These are phyloP conservation scores for Mungos mungo DNA, from an alignment of 2,113 vertebrate genomes.

Conservation along the genomic window DNA sequence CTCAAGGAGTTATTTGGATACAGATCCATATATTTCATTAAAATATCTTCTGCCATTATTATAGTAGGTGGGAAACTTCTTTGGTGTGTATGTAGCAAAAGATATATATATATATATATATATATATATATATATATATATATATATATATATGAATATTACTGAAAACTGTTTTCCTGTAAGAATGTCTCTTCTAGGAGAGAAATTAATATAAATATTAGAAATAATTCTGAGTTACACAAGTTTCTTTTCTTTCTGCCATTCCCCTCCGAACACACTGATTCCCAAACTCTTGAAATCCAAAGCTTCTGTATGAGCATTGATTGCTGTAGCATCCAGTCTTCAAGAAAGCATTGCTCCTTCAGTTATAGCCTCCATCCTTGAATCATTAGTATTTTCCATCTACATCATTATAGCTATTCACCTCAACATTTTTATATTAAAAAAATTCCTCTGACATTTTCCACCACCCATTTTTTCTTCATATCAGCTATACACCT, in stretches of 20 bases:
- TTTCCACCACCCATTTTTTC: neutral
- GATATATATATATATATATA: too few relatives aligned
- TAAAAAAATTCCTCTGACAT: neutral
- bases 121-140: too few relatives aligned
- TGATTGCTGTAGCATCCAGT: too few relatives aligned
- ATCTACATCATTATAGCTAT: neutral
- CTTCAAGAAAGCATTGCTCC: neutral
- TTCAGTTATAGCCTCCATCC: neutral
- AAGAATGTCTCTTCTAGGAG: neutral
- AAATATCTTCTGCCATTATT: neutral
- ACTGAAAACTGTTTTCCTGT: neutral
- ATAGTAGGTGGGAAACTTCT: neutral
- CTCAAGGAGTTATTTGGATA: neutral
- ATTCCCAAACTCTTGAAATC: neutral
- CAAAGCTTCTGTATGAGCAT: neutral
- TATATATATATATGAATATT: too few relatives aligned
- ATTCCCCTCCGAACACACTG: neutral
- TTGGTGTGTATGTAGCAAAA: neutral
- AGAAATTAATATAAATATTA: neutral
- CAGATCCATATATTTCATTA: neutral
- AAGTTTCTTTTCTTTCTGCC: neutral
- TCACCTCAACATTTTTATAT: neutral
- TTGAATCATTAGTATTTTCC: neutral
- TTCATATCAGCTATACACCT: neutral
- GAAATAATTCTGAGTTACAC: neutral